Evolutionary conservation across 2,797 vertebrate species (phyloP).

Genomic region (Fratercula arctica): DNA sequence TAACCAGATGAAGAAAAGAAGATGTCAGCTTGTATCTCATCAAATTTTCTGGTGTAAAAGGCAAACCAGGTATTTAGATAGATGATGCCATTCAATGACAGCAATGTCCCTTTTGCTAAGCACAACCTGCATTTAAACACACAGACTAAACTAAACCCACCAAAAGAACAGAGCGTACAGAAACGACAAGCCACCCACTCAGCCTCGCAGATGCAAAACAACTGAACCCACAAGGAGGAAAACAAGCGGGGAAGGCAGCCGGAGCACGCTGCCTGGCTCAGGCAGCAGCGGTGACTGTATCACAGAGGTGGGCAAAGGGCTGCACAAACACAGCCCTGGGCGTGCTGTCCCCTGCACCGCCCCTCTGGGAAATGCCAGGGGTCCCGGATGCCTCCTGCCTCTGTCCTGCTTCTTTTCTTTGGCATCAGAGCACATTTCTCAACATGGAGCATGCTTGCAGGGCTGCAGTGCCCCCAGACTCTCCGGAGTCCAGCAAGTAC

Average conservation of each 20-base stretch:
- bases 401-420: neutral
- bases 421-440: neutral
- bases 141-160: neutral
- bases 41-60: neutral
- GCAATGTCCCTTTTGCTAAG: neutral
- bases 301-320: neutral
- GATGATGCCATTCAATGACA: neutral
- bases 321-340: neutral
- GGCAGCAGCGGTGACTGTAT: neutral
- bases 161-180: constrained; percentile 30
- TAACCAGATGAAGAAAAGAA: constrained; percentile 1
- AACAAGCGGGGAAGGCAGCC: neutral
- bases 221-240: neutral
- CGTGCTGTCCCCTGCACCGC: rapidly evolving
- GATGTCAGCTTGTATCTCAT: constrained; percentile 12
- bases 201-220: constrained; percentile 29
- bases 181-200: constrained; percentile 31
- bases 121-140: constrained; percentile 3
- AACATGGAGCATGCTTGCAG: neutral
- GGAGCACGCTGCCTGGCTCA: neutral
- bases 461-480: neutral
- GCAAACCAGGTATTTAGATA: constrained; percentile 7
- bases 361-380: neutral
- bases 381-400: neutral
- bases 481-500: rapidly evolving